A percentile compares a stretch with the other conserved stretches of the same genome.
These are phyloP conservation scores for Actias luna DNA, from an alignment of 2,888 invertebrate species.

Conservation along the genomic window DNA sequence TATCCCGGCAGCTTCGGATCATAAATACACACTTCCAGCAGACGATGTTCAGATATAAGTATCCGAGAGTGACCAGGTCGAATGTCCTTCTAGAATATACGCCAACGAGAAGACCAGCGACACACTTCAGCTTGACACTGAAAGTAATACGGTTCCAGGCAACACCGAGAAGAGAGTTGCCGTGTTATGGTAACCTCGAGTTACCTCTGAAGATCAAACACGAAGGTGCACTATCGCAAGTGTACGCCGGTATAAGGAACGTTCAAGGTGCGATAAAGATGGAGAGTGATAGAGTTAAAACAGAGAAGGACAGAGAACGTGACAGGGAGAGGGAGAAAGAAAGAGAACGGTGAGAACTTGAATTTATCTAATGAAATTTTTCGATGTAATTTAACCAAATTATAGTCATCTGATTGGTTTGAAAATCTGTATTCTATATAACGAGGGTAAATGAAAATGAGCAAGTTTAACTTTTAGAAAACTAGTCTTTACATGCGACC, in stretches of 20 bases:
- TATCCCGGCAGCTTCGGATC: constrained; percentile 65
- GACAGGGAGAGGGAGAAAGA: constrained; percentile 49
- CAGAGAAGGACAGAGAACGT: constrained; percentile 53
- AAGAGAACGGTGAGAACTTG: constrained; percentile 37
- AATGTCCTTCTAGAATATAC: constrained; percentile 68
- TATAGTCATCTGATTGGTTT: too few species aligned
- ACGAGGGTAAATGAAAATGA: too few species aligned
- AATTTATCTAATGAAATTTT: too few species aligned
- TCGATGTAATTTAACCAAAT: too few species aligned
- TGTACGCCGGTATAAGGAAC: constrained; percentile 54
- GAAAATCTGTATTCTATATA: too few species aligned
- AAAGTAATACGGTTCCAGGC: constrained; percentile 70
- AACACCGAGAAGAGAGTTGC: constrained; percentile 63
- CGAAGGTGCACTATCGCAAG: constrained; percentile 50
- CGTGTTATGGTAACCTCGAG: constrained; percentile 76
- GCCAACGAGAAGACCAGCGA: constrained; percentile 52
- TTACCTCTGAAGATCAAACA: constrained; percentile 71
- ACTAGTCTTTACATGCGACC: too few species aligned
- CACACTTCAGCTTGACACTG: constrained; percentile 59
- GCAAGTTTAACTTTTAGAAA: too few species aligned
- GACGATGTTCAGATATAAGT: constrained; percentile 69
- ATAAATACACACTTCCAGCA: constrained; percentile 70
- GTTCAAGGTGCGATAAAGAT: constrained; percentile 26
- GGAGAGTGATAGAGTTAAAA: constrained; percentile 52
- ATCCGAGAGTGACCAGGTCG: constrained; percentile 69